A percentile compares a stretch with the other conserved stretches of the same genome.
These are phyloP conservation scores for Margarornis squamiger DNA, from an alignment of 2,797 vertebrate species.

Conservation along the genomic window DNA sequence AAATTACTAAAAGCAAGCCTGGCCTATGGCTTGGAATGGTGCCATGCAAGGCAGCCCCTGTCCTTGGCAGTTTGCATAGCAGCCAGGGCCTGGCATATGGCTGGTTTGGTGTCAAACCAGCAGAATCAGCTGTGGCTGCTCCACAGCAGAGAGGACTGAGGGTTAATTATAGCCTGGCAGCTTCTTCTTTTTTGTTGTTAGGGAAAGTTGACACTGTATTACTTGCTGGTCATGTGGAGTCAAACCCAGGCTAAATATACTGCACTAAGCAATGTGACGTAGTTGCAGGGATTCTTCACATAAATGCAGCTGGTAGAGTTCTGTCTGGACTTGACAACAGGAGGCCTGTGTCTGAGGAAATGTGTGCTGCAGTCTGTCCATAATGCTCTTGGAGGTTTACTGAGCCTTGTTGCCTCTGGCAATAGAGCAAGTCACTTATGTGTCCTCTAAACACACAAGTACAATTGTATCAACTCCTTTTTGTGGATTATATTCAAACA, in stretches of 20 bases:
- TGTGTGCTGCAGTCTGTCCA: not conserved
- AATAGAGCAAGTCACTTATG: not conserved
- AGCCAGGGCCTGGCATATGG: not conserved
- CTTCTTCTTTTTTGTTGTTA: slow-evolving; percentile 49
- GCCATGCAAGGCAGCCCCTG: not conserved
- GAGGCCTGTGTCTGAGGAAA: not conserved
- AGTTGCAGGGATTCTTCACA: slow-evolving; percentile 48
- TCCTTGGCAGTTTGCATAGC: not conserved
- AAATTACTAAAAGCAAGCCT: not conserved
- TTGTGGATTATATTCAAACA: not conserved
- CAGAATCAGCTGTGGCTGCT: slow-evolving; percentile 73
- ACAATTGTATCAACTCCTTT: not conserved
- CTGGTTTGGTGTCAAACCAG: slow-evolving; percentile 64
- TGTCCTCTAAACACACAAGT: not conserved
- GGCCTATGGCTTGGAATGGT: not conserved
- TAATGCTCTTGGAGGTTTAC: not conserved
- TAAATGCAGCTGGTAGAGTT: slow-evolving; percentile 57
- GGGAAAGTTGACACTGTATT: slow-evolving; percentile 68
- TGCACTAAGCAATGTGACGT: slow-evolving; percentile 21
- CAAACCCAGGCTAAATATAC: slow-evolving; percentile 73
- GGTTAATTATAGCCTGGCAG: slow-evolving; percentile 79
- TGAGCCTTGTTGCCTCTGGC: not conserved
- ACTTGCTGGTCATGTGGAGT: slow-evolving; percentile 47
- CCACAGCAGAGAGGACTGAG: slow-evolving; percentile 60
- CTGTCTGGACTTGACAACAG: not conserved